These are phyloP conservation scores for Bursaphelenchus okinawaensis DNA, from an alignment of 2,888 invertebrate species.

Conservation along the genomic window DNA sequence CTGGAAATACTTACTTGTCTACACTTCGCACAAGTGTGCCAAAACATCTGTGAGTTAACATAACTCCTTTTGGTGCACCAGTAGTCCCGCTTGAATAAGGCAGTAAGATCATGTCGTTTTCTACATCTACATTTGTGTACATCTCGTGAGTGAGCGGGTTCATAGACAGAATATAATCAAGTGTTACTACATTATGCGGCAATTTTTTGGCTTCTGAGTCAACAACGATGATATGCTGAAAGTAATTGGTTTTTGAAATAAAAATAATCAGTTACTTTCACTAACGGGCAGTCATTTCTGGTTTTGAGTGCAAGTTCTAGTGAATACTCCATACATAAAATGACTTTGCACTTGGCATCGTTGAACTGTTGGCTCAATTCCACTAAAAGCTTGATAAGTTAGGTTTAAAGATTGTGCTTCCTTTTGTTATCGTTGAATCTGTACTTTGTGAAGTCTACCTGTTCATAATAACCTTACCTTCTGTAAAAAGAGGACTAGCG, in stretches of 20 bases:
- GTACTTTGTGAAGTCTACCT: neutral
- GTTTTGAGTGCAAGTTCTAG: conserved; percentile 34
- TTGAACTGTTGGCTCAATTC: conserved; percentile 38
- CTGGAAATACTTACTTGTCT: conserved; percentile 5
- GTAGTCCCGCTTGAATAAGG: conserved; percentile 27
- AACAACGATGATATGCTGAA: conserved; percentile 11
- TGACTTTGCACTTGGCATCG: conserved; percentile 29
- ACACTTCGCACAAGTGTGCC: conserved; percentile 34
- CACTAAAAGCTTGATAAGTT: conserved; percentile 5
- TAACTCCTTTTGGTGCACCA: conserved; percentile 46
- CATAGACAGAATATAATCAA: conserved; percentile 13
- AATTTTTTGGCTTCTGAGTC: conserved; percentile 1
- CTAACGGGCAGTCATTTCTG: conserved; percentile 23
- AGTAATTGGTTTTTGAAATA: neutral
- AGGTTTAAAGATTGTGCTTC: neutral
- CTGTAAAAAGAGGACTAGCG: conserved; percentile 47
- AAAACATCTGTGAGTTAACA: conserved; percentile 40
- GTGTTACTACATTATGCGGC: conserved; percentile 12
- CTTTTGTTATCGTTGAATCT: neutral
- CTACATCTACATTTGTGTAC: conserved; percentile 23
- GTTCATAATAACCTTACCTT: conserved; percentile 31
- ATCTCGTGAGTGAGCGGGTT: conserved; percentile 7
- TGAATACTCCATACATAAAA: conserved; percentile 29
- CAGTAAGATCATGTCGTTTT: conserved; percentile 27
- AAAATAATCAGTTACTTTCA: conserved; percentile 8